These are phyloP conservation scores for Apotomis capreana DNA, from an alignment of 2,888 invertebrate genomes.

Conservation along the genomic window DNA sequence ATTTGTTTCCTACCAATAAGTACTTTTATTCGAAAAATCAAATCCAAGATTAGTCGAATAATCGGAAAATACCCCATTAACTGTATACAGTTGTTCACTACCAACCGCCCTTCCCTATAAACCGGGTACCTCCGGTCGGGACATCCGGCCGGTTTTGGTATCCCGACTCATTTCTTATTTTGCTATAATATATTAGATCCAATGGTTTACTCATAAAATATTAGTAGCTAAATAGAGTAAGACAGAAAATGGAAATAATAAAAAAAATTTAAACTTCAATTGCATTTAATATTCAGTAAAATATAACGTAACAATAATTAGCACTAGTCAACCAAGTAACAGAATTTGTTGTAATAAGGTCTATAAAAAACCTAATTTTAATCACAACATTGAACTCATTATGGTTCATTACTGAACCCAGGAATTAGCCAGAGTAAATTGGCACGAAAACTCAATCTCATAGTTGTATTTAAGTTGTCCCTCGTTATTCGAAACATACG, in stretches of 20 bases:
- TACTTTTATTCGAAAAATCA: slow-evolving; percentile 8
- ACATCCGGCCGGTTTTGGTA: slow-evolving; percentile 15
- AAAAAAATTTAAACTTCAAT: too few relatives aligned
- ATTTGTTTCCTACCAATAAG: not conserved
- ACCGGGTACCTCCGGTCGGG: slow-evolving; percentile 25
- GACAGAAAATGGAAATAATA: too few relatives aligned
- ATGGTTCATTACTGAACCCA: not conserved
- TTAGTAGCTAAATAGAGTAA: too few relatives aligned
- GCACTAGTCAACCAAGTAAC: not conserved
- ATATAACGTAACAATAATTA: not conserved
- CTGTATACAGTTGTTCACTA: slow-evolving; percentile 24
- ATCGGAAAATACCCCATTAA: slow-evolving; percentile 26
- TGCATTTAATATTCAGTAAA: not conserved
- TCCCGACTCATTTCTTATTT: slow-evolving; percentile 7
- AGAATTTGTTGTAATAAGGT: not conserved
- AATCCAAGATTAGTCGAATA: slow-evolving; percentile 12
- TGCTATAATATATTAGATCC: not conserved
- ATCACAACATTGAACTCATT: too few relatives aligned
- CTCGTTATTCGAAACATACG: slow-evolving; percentile 56
- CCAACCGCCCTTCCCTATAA: slow-evolving; percentile 21
- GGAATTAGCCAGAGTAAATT: not conserved
- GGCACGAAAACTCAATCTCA: not conserved
- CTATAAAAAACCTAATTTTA: not conserved
- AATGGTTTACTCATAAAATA: not conserved
- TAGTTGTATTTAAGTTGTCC: slow-evolving; percentile 5